Base-by-base conservation (phyloP, 2,113 vertebrate genomes). In the Ramphastos sulfuratus region DNA sequence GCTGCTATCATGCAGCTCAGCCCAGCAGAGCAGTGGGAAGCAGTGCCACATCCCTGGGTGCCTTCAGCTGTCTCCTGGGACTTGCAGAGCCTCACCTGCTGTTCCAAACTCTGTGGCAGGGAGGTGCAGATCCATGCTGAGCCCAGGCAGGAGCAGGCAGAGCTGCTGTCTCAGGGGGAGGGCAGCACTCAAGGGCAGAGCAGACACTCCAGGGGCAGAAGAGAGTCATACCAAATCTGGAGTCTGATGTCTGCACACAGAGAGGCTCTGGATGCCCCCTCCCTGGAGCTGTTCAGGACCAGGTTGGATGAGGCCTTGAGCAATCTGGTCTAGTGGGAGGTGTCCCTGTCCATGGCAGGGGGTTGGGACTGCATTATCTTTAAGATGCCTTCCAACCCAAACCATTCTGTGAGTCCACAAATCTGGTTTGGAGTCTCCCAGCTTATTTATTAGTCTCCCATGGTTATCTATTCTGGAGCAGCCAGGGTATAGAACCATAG, bases 1-100 rank as follows among this genome's bases (percentile, higher is more conserved):
- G 59, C 4, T 46, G 48, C 86, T 87, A 9, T 28, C 89, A 75
- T 74, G 76, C 87, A 82, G 28, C 30, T 54, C 7, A 28, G 1
- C 1, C 1, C 25, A 31, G 17, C 27, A 70, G 73, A 73, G 31
- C 27, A 44, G 59, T 31, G 27, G 72, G 42, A 73, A 65, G 50
- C 2, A 1, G 10, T 3, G 3, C 9, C 0, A 1, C 31, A 73
- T 56, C 71, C 46, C 58, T 19, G 52, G 12, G 12, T 2, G 23
- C 25, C 35, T 73, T 66, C 64, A 27, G 33, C 18, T 31, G 21
- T 24, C 27, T 39, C 61, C 58, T 58, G 33, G n/a, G 15, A 52
- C n/a, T 19, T 18, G 42, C 71, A 3, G 25, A 28, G 13, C 17
- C 69, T 63, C 6, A 2, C 18, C 18, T 10, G 19, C n/a, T 35